A percentile compares a stretch with the other conserved stretches of the same genome.
Conservation (phyloP, 2,888 invertebrate genomes). For the Hirudinaria manillensis region DNA sequence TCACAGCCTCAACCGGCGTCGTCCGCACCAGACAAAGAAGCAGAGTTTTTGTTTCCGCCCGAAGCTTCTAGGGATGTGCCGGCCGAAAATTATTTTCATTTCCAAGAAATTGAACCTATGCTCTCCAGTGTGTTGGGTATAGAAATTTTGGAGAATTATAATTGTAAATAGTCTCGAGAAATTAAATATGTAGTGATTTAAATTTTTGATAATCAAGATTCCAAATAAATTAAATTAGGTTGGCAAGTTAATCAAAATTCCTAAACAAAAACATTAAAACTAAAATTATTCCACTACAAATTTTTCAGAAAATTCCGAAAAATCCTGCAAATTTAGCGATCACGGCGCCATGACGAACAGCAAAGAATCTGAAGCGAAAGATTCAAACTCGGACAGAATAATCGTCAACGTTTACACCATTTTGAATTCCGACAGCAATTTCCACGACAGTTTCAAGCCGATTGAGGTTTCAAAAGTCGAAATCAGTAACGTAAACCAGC, state of each 20-base stretch:
- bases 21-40: background rate
- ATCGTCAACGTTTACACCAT: background rate
- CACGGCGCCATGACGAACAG: background rate
- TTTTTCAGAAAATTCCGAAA: background rate
- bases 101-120: too few species aligned
- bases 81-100: too few species aligned
- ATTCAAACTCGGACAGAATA: background rate
- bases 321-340: background rate
- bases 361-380: background rate
- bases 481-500: background rate
- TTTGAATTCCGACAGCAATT: background rate
- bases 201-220: too few species aligned
- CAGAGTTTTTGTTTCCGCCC: background rate
- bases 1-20: background rate
- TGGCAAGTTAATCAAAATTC: background rate
- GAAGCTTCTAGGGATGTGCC: too few species aligned
- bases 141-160: too few species aligned
- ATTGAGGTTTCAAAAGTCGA: background rate
- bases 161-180: too few species aligned
- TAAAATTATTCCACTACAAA: background rate
- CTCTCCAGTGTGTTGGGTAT: too few species aligned
- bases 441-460: slow-evolving; percentile 10
- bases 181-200: too few species aligned
- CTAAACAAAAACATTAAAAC: background rate
- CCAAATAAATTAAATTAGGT: background rate